Conservation (phyloP, 2,888 invertebrate genomes). For the Habrosyne pyritoides region DNA sequence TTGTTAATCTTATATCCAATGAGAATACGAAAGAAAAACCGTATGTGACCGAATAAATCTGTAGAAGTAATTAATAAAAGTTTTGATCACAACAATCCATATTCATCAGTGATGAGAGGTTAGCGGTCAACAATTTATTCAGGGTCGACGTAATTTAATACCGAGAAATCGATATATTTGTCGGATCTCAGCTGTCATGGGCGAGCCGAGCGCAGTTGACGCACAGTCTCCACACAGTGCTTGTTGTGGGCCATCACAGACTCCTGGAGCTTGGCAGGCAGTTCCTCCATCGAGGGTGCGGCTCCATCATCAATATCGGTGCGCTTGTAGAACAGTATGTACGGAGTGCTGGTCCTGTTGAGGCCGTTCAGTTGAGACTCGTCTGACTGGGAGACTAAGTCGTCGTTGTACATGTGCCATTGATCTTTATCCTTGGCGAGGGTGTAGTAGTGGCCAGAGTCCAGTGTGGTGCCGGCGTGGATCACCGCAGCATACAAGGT, state of each 20-base stretch:
- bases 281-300: slow-evolving; percentile 53
- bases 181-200: slow-evolving; percentile 66
- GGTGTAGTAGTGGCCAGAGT: slow-evolving; percentile 95
- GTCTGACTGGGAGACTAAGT: slow-evolving; percentile 85
- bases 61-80: not conserved
- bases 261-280: slow-evolving; percentile 61
- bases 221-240: slow-evolving; percentile 54
- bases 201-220: slow-evolving; percentile 46
- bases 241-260: slow-evolving; percentile 65
- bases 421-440: slow-evolving; percentile 87
- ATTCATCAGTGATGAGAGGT: not conserved
- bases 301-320: slow-evolving; percentile 70
- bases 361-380: slow-evolving; percentile 85
- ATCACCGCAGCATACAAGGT: slow-evolving; percentile 92
- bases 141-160: slow-evolving; percentile 44
- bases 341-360: slow-evolving; percentile 90
- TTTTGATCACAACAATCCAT: not conserved
- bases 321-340: slow-evolving; percentile 89
- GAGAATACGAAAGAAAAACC: too few relatives aligned
- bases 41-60: too few relatives aligned
- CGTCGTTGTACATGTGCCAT: slow-evolving; percentile 94
- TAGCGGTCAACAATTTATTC: slow-evolving; percentile 18
- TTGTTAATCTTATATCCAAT: too few relatives aligned
- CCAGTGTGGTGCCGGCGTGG: slow-evolving; percentile 91
- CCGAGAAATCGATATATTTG: slow-evolving; percentile 52